Conservation (phyloP, 35 echinoderm and acorn worm species). For the Lytechinus variegatus region DNA sequence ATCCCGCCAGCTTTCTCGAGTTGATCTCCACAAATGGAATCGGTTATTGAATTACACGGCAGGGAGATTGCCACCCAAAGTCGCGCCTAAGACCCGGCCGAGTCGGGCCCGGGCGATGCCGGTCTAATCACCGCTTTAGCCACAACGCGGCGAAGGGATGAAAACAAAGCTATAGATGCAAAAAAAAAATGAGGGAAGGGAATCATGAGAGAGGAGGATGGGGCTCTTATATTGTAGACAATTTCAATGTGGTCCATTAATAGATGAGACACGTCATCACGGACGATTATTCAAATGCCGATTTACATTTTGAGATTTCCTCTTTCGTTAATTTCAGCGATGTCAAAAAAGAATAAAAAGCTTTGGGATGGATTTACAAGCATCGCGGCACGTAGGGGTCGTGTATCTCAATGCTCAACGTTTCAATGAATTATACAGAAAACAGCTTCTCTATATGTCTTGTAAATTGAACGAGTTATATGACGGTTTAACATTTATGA, state of each 20-base stretch:
- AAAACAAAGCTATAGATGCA: background rate
- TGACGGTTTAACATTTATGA: too few relatives aligned
- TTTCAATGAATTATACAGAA: too few relatives aligned
- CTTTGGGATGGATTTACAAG: background rate
- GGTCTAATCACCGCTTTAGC: slow-evolving; percentile 5
- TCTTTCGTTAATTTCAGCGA: background rate
- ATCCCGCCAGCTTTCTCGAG: background rate
- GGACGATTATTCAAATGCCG: background rate
- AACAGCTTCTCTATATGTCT: too few relatives aligned
- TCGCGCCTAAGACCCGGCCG: slow-evolving; percentile 4
- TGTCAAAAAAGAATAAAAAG: background rate
- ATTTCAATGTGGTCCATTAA: background rate
- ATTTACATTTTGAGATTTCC: background rate
- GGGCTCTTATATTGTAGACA: background rate
- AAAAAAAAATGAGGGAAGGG: background rate
- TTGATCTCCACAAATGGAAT: slow-evolving; percentile 27
- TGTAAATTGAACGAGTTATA: too few relatives aligned
- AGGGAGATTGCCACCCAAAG: slow-evolving; percentile 27
- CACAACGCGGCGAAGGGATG: background rate
- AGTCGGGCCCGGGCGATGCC: slow-evolving; percentile 2
- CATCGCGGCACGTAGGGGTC: background rate
- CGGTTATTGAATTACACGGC: slow-evolving; percentile 44
- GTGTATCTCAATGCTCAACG: background rate
- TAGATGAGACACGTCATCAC: background rate
- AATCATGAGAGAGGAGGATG: background rate